Conservation (phyloP, 2,797 vertebrate genomes). For the Anableps anableps region DNA sequence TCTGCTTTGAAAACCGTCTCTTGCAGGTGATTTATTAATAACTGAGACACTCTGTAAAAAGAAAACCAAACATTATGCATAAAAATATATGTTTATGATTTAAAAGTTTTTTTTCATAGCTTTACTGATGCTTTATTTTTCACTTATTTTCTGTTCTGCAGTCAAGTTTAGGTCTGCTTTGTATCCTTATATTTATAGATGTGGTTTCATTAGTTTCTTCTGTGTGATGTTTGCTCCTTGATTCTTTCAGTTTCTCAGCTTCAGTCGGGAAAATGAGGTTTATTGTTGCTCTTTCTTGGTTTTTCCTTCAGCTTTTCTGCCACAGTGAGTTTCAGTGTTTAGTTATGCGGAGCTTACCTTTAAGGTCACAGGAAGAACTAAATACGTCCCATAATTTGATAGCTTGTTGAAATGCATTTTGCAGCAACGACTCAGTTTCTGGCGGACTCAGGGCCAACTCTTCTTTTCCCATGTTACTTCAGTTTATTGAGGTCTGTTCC, state of each 20-base stretch:
- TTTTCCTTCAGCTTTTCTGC: background rate
- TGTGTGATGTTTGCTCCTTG: background rate
- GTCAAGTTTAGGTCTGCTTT: background rate
- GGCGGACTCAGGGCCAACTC: no score
- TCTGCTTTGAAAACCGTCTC: background rate
- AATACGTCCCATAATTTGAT: background rate
- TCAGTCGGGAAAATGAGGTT: background rate
- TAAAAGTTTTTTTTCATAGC: background rate
- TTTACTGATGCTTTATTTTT: background rate
- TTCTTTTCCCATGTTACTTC: no score
- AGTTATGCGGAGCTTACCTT: no score
- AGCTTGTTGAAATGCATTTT: no score
- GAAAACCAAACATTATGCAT: background rate
- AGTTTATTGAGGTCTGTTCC: no score
- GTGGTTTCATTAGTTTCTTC: background rate
- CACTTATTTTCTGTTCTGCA: background rate
- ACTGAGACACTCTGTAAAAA: background rate
- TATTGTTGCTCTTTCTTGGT: background rate
- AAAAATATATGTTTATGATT: background rate
- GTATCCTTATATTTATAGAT: background rate
- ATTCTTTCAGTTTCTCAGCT: background rate
- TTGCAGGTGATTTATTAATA: background rate
- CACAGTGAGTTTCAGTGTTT: background rate
- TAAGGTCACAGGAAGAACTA: background rate
- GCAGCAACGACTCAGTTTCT: no score